Percentiles rank a stretch among this genome's conserved stretches.
Evolutionary conservation across 2,888 invertebrate species (phyloP).

Genomic region (Syrista parreyssii): DNA sequence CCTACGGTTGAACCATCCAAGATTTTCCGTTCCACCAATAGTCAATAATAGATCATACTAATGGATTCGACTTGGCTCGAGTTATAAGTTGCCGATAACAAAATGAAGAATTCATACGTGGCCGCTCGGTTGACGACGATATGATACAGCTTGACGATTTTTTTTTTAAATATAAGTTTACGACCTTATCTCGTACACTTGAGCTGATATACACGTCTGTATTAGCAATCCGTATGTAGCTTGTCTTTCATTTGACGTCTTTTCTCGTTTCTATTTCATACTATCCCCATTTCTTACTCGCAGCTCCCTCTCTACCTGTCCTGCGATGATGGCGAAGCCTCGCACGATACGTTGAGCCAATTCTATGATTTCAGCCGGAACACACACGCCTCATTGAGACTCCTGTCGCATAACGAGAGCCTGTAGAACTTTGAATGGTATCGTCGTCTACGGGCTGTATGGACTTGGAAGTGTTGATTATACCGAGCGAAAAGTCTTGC

Average conservation of each 20-base stretch:
- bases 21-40: background rate
- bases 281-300: background rate
- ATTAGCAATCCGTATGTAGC: background rate
- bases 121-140: constrained; percentile 29
- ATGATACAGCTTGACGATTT: constrained; percentile 32
- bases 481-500: background rate
- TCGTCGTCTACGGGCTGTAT: background rate
- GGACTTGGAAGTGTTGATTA: background rate
- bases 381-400: background rate
- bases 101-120: background rate
- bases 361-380: background rate
- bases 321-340: background rate
- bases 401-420: background rate
- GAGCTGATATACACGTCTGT: background rate
- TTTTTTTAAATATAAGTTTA: constrained; percentile 17
- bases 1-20: background rate
- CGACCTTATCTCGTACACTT: background rate
- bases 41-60: background rate
- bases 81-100: background rate
- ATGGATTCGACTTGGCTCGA: background rate
- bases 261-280: background rate
- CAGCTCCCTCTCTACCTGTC: background rate
- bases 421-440: background rate
- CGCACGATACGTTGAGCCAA: background rate
- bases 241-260: background rate